Base-by-base conservation (phyloP, 1,140 invertebrate genomes). In the Lysiphlebus fabarum region DNA sequence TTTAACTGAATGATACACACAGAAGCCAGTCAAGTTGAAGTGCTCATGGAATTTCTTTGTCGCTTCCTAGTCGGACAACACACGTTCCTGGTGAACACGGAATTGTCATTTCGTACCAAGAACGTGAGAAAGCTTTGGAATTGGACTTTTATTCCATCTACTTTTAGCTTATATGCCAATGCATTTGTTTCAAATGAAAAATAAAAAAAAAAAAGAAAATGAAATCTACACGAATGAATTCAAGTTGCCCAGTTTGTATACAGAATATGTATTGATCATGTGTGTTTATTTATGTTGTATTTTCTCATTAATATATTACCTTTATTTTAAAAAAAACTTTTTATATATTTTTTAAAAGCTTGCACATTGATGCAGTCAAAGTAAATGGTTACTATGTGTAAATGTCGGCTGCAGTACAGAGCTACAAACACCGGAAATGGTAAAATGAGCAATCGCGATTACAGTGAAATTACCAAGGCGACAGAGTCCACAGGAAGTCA, bases 101-200 rank as follows among this genome's bases (percentile, higher is more conserved):
- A 69, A 68, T 69, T 56, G 71, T 71, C 68, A 72, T 72, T 72
- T 71, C 60, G 56, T 61, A 40, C 33, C 45, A 42, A 57, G 64
- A 68, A 71, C 69, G 68, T 71, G 67, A 72, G 67, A 70, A 70
- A 70, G 59, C 65, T 69, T 63, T 26, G 59, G 41, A 69, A 71
- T 68, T 57, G 53, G 62, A 51, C 38, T 51, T 38, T 51, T 51
- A 51, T 51, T 6, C 49, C 49, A 51, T 38, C 34, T 8, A 51
- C 38, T 51, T 40, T 51, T 36, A n/a, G 11, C 17, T 1, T 26
- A 26, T 26, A 26, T 26, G 17, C 17, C 17, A 26, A 26, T 26
- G 17, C 17, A 26, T 26, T 26, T 26, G 17, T 4, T 4, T 26
- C 17, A 26, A 26, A 26, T 26, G 17, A 26, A 26, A 4, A 26